Conservation (phyloP, 92 coral and sea anemone species). For the Pocillopora meandrina region DNA sequence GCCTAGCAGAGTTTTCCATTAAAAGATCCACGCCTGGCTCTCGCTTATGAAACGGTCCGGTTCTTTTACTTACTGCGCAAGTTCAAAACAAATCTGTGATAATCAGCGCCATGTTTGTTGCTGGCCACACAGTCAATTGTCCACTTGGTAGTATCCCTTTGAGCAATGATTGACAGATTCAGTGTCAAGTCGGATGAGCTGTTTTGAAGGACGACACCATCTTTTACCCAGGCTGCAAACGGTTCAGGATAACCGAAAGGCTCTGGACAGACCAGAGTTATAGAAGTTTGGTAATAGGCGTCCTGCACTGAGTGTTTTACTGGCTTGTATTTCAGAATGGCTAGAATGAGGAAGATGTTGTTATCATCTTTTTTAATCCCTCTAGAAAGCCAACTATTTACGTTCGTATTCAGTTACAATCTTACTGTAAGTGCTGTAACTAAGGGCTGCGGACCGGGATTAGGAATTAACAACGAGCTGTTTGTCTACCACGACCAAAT, state of each 20-base stretch:
- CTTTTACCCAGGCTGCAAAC: conserved; percentile 42
- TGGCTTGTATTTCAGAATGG: not conserved
- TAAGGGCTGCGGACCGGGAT: too few relatives aligned
- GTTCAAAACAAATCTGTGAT: conserved; percentile 29
- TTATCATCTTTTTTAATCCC: too few relatives aligned
- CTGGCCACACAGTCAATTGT: conserved; percentile 34
- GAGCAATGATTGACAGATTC: not conserved
- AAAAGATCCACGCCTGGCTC: too few relatives aligned
- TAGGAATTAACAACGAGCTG: too few relatives aligned
- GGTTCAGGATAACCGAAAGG: conserved; percentile 41
- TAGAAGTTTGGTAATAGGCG: not conserved
- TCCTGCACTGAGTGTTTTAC: not conserved
- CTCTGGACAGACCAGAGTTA: conserved; percentile 21
- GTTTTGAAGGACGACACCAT: conserved; percentile 40
- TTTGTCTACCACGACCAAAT: too few relatives aligned
- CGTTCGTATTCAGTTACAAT: too few relatives aligned
- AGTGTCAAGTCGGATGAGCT: conserved; percentile 1
- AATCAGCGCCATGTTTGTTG: conserved; percentile 47
- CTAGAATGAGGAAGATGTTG: not conserved
- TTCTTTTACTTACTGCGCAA: not conserved
- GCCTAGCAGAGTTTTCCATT: not conserved
- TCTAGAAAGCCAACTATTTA: too few relatives aligned
- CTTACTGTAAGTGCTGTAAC: too few relatives aligned
- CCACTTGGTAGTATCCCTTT: not conserved
- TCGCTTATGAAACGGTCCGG: not conserved